Base-by-base conservation (phyloP, 2,113 vertebrate genomes). In the Prochilodus magdalenae region DNA sequence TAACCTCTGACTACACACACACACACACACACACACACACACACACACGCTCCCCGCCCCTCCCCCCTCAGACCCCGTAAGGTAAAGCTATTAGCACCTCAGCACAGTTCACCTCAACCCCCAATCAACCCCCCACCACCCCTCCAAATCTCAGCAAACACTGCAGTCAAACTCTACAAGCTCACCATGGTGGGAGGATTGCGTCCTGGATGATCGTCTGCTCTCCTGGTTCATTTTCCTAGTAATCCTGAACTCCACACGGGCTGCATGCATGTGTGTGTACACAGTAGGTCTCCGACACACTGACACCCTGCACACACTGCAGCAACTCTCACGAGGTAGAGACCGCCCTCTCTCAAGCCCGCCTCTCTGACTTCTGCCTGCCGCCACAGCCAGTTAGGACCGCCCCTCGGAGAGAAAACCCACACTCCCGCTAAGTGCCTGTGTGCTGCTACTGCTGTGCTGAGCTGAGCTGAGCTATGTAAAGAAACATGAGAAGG, bases 181-280 rank as follows among this genome's bases (percentile, higher is more conserved):
- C 89, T 90, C 82, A 93, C 93, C 93, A 93, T 94, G 73, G 6
- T 88, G 80, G 72, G 15, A 78, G 62, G n/a, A 74, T 72, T 62
- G 40, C 70, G 51, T 83, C 79, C 84, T 40, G 49, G 18, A 57
- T 86, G 27, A 67, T 74, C 16, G 75, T 74, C 57, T 78, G 84
- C 84, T 78, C 16, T 78, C 30, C 73, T 71, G 77, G 18, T 75
- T 73, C 90, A 93, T 92, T 84, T 83, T 89, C 73, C 75, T 77
- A 29, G 30, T 62, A 77, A 24, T 70, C 74, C 74, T 12, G 79
- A 6, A 44, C 44, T 74, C 73, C 73, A 44, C 30, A 59, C 8
- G 75, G 69, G 51, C 57, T 47, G 6, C 20, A 18, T 18, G 66
- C 72, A 40, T 63, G 15, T 76, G 40, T 74, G 63, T 79, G 69